Percentiles rank a stretch among this genome's conserved stretches.
Conservation (phyloP, 2,797 vertebrate species). For the Selene dorsalis region DNA sequence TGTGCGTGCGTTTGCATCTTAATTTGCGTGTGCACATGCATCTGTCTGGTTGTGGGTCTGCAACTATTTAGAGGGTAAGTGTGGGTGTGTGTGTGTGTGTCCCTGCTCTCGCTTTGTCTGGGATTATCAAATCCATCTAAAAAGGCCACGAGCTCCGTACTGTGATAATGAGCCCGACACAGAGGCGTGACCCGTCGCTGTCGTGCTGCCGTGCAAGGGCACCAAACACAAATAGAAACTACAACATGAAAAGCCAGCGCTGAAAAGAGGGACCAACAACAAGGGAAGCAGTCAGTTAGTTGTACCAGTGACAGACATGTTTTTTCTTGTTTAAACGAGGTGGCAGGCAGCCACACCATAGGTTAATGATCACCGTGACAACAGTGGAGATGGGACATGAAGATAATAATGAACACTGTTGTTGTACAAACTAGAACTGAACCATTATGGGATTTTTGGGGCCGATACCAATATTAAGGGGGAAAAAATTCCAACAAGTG, state of each 20-base stretch:
- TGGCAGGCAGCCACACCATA: background rate
- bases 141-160: slow-evolving; percentile 35
- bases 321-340: slow-evolving; percentile 7
- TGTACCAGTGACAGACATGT: background rate
- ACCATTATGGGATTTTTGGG: too few species aligned
- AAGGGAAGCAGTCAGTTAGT: too few species aligned
- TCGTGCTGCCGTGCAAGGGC: background rate
- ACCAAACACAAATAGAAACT: background rate
- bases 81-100: slow-evolving; percentile 13
- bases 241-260: background rate
- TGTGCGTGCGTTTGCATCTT: background rate
- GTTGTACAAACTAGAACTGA: background rate
- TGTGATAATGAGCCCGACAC: slow-evolving; percentile 36
- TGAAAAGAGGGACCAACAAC: background rate
- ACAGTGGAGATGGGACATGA: slow-evolving; percentile 8
- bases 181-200: background rate
- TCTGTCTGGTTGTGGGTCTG: slow-evolving; percentile 20
- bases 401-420: background rate
- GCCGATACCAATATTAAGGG: too few species aligned
- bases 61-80: background rate
- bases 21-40: slow-evolving; percentile 27
- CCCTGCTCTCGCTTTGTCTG: slow-evolving; percentile 23
- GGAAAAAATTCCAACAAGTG: too few species aligned
- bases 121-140: slow-evolving; percentile 47
- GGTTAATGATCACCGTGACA: background rate